Evolutionary conservation across 2,888 invertebrate species (phyloP), one percentile per base, ranked within the genome.

Genomic region (Electrophaes corylata): DNA sequence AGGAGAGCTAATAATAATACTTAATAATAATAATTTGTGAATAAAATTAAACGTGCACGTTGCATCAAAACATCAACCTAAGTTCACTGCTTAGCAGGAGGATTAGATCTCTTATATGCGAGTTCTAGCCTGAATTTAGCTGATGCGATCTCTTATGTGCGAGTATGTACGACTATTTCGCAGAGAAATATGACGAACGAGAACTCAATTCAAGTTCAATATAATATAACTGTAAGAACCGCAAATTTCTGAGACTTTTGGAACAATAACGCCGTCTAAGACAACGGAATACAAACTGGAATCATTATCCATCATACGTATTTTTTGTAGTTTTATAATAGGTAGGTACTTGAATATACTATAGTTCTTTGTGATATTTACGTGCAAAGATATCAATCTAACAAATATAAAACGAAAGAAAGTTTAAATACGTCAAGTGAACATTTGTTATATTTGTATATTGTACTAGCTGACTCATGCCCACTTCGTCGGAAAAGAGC

Each of bases 211-310:
- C 47, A 43, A 47, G 47, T 52, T 37, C 43, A 49, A 44, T 52
- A 53, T 23, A 49, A 44, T 52, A 53, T 23, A 49, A 48, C 43
- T 39, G 14, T 11, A 35, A 41, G 44, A 53, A 53, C 53, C 53
- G 53, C 45, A 49, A 26, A 53, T 19, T 58, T 53, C 53, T 40
- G 44, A 53, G 58, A 54, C 35, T 53, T 49, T 45, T 31, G 12
- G 44, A 48, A 52, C 51, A 46, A 51, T 51, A 26, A 45, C 57
- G 50, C 19, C 10, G 4, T 23, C 23, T 18, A 14, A 23, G 11
- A 46, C 33, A 51, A 57, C 51, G 57, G 57, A 18, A 35, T 41
- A 35, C 8, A 37, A 56, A 57, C 57, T 40, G 26, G 37, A 44
- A 57, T 57, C 43, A 49, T 56, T 56, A 49, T 40, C n/a, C 14